A percentile compares a stretch with the other conserved stretches of the same genome.
Evolutionary conservation across 2,888 invertebrate species (phyloP).

Genomic region (Uloborus plumipes): DNA sequence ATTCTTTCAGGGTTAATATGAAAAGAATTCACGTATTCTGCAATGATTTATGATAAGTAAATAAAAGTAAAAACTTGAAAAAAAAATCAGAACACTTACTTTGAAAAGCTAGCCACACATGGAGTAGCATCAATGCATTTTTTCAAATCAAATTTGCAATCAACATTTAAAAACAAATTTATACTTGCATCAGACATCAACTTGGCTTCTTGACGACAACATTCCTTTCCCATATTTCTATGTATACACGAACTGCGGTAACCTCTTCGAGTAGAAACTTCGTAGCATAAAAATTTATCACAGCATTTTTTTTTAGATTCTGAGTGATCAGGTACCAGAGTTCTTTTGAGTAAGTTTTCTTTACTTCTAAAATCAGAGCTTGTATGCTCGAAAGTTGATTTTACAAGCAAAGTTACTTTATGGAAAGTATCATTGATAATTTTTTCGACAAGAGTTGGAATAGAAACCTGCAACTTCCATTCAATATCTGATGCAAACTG

Average conservation of each 20-base stretch:
- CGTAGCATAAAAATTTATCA: constrained; percentile 20
- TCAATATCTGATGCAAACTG: constrained; percentile 77
- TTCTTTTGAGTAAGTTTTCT: not conserved
- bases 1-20: too few relatives aligned
- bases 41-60: too few relatives aligned
- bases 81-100: constrained; percentile 63
- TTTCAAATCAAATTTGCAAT: constrained; percentile 77
- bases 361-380: not conserved
- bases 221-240: not conserved
- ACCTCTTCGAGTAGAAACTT: constrained; percentile 21
- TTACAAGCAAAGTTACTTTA: constrained; percentile 16
- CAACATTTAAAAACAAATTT: constrained; percentile 32
- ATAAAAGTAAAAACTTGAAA: not conserved
- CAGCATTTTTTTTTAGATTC: constrained; percentile 17
- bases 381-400: constrained; percentile 1
- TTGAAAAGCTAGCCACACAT: constrained; percentile 66
- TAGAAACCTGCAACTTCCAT: constrained; percentile 60
- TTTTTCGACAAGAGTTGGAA: constrained; percentile 69
- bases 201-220: not conserved
- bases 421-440: constrained; percentile 69
- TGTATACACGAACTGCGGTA: constrained; percentile 10
- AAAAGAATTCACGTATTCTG: too few relatives aligned
- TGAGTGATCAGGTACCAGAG: not conserved
- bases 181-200: not conserved
- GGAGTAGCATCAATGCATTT: constrained; percentile 90